Evolutionary conservation across 2,888 invertebrate genomes (phyloP).

Genomic region (Eumacrocentrus americanus): DNA sequence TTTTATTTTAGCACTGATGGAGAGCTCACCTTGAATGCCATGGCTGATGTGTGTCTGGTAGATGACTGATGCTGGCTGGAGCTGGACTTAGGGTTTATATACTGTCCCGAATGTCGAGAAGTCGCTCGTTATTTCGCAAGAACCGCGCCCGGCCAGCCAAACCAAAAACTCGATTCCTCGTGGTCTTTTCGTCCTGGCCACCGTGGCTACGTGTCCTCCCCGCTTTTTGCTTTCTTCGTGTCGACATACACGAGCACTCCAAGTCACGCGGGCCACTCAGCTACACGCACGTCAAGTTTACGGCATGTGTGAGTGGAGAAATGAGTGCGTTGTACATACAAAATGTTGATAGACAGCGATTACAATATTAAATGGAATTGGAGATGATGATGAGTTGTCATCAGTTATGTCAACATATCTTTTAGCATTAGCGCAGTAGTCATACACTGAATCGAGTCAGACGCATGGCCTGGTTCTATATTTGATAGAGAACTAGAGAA

Average conservation of each 20-base stretch:
- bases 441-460: constrained; percentile 10
- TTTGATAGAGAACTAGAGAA: not conserved
- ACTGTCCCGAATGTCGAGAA: constrained; percentile 29
- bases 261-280: constrained; percentile 18
- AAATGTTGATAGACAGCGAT: not conserved
- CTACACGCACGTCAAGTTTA: constrained; percentile 17
- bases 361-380: not conserved
- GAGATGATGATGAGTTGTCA: not conserved
- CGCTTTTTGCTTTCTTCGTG: constrained; percentile 22
- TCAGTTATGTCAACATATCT: not conserved
- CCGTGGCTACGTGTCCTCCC: constrained; percentile 12
- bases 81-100: constrained; percentile 38
- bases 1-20: constrained; percentile 2
- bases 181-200: constrained; percentile 17
- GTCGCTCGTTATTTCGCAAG: constrained; percentile 34
- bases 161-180: constrained; percentile 31
- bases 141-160: constrained; percentile 18
- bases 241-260: constrained; percentile 31
- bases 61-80: constrained; percentile 43
- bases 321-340: not conserved
- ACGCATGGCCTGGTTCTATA: not conserved
- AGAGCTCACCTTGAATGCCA: constrained; percentile 54
- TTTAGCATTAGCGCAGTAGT: not conserved
- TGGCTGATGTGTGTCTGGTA: constrained; percentile 41
- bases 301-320: not conserved